Conservation (phyloP, 2,888 invertebrate species). For the Ametastegia equiseti region DNA sequence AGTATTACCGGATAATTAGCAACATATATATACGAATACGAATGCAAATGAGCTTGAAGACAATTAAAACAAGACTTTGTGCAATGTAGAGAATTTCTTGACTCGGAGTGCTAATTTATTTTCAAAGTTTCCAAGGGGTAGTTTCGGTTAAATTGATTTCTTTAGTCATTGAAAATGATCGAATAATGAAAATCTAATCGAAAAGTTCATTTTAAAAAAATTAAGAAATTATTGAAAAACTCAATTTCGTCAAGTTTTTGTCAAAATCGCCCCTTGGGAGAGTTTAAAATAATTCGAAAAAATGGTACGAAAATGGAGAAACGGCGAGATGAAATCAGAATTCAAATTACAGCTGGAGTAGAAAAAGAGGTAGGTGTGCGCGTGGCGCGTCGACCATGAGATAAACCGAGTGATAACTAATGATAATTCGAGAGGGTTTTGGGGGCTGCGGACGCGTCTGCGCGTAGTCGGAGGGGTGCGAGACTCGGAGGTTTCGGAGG, state of each 20-base stretch:
- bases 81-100: neutral
- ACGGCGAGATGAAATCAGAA: neutral
- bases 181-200: too few relatives aligned
- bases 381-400: neutral
- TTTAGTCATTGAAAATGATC: too few relatives aligned
- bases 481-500: too few relatives aligned
- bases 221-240: too few relatives aligned
- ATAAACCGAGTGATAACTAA: conserved; percentile 29
- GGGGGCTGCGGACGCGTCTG: conserved; percentile 24
- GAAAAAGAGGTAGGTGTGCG: neutral
- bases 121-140: too few relatives aligned
- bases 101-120: neutral
- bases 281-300: too few relatives aligned
- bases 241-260: too few relatives aligned
- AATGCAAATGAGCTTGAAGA: too few relatives aligned
- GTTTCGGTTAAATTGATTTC: too few relatives aligned
- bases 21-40: neutral
- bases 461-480: neutral
- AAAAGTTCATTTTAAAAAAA: too few relatives aligned
- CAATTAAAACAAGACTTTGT: neutral
- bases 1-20: neutral
- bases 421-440: conserved; percentile 23
- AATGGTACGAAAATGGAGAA: neutral
- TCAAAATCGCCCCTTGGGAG: too few relatives aligned
- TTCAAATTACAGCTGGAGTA: neutral